Percentiles rank a stretch among this genome's conserved stretches.
These are phyloP conservation scores for Tringa solitaria DNA, from an alignment of 2,113 vertebrate species.

Conservation along the genomic window DNA sequence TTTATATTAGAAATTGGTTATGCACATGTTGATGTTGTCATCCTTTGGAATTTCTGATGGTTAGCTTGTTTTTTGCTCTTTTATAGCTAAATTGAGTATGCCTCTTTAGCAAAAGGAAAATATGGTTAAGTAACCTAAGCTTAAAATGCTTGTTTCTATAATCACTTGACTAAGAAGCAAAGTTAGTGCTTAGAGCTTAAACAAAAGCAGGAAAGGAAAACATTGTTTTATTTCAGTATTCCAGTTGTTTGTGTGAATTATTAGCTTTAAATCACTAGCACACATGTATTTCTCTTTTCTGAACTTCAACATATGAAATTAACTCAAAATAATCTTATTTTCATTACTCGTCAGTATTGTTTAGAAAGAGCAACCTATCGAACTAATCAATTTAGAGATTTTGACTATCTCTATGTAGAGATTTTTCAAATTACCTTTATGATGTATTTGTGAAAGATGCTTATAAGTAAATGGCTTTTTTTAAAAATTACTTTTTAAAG, in stretches of 20 bases:
- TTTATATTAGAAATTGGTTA: not conserved
- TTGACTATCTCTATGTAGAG: not conserved
- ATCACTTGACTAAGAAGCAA: not conserved
- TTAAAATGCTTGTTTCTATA: not conserved
- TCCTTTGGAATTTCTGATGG: not conserved
- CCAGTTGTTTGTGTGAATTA: not conserved
- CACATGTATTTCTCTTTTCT: not conserved
- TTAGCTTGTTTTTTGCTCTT: not conserved
- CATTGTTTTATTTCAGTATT: not conserved
- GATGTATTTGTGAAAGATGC: not conserved
- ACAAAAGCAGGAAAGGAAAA: not conserved
- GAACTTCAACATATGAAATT: not conserved
- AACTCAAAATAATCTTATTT: not conserved
- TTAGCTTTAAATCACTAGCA: not conserved
- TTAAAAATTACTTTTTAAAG: not conserved
- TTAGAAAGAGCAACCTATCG: not conserved
- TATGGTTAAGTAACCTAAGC: not conserved
- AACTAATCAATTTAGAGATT: not conserved
- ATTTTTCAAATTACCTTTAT: not conserved
- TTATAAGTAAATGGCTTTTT: not conserved
- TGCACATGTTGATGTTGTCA: not conserved
- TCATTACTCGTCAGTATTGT: not conserved
- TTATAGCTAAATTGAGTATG: not conserved
- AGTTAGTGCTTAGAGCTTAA: not conserved
- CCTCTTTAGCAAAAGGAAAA: not conserved